phyloP scores from a whole-genome alignment of 2,797 vertebrate species.

The Rhincodon typus region DNA sequence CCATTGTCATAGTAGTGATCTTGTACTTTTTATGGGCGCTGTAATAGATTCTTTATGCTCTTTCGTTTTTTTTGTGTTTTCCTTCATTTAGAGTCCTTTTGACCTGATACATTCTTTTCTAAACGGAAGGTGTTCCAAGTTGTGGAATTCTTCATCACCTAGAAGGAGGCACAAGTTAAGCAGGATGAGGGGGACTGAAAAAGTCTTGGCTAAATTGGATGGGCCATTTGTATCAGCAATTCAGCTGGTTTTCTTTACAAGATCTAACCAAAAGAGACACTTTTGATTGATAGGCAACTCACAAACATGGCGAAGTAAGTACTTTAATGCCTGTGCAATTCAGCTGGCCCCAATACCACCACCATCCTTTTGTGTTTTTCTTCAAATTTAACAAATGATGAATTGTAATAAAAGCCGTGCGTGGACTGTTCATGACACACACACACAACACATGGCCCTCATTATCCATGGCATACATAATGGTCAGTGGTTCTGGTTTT shows the following conservation, averaged over 20 bases:
- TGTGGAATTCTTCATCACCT: neutral
- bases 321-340: neutral
- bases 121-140: neutral
- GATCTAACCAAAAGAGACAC: neutral
- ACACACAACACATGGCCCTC: constrained; percentile 26
- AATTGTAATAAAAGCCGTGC: constrained; percentile 1
- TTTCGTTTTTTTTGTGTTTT: neutral
- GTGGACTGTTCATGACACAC: constrained; percentile 26
- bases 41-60: neutral
- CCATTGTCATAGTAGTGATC: neutral
- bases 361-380: constrained; percentile 10
- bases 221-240: neutral
- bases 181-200: neutral
- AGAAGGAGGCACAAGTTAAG: neutral
- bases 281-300: constrained; percentile 5
- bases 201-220: neutral
- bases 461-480: constrained; percentile 28
- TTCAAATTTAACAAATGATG: constrained; percentile 17
- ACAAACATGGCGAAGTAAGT: neutral
- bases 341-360: neutral
- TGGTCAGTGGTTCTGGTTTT: neutral
- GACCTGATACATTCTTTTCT: too few species aligned
- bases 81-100: neutral
- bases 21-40: neutral
- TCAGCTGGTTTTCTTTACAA: neutral